Base-by-base conservation (phyloP, 2,113 vertebrate genomes). In the Ceyx margarethae region DNA sequence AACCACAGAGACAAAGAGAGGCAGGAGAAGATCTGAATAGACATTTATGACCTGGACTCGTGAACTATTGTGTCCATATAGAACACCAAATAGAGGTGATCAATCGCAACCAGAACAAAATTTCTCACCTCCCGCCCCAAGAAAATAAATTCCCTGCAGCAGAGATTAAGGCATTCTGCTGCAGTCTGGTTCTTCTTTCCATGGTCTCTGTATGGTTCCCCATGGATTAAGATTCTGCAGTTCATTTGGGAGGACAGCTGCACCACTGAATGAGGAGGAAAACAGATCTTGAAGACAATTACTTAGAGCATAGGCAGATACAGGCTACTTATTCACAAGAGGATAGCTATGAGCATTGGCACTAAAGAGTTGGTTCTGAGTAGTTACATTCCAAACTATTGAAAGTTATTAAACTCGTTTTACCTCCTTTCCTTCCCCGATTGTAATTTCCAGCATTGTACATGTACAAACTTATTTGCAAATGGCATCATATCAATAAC, bases 401-500 rank as follows among this genome's bases (percentile, higher is more conserved):
- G 7, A 46, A 87, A 82, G 31, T 25, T 12, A 45, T 23, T 60
- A 60, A 53, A 35, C 2, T 87, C 60, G 14, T 29, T 85, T 72
- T 68, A 81, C 5, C 18, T 90, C 9, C 29, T 43, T 66, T 69
- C 15, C 25, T 54, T 19, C 10, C 28, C 5, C 1, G 4, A 2
- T 76, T 51, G 8, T 35, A 53, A 35, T 26, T 76, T 65, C 45
- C 18, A 48, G 54, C 66, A 13, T 13, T 35, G 9, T 51, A 31
- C 5, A 14, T 5, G 13, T 43, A 28, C 0, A 0, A 61, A 65
- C 40, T 61, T 66, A 13, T 29, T 2, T 61, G 29, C 3, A 15
- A 60, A 8, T 21, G 22, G 14, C 58, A 21, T 37, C 57, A 25
- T 14, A 71, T 2, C 25, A 29, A 18, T 16, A 64, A 54, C 2